Conservation (phyloP, 2,888 invertebrate genomes). For the Eilema sororculum region DNA sequence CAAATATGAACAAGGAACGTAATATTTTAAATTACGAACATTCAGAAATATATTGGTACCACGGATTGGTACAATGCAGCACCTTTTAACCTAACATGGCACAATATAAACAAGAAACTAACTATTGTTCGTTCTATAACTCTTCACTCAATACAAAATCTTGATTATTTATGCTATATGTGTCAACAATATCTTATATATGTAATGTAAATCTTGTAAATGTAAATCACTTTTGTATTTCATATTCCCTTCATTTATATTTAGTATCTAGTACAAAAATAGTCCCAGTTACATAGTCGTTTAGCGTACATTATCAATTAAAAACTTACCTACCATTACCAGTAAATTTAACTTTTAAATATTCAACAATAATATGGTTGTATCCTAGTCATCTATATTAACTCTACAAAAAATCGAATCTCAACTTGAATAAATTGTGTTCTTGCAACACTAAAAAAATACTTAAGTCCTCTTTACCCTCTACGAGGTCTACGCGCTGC, state of each 20-base stretch:
- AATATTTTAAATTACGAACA: not conserved
- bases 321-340: not conserved
- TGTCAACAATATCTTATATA: no score
- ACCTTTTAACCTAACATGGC: not conserved
- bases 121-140: no score
- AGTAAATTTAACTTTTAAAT: not conserved
- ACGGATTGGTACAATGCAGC: no score
- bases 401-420: not conserved
- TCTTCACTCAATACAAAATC: no score
- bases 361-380: not conserved
- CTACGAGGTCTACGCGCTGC: slow-evolving; percentile 39
- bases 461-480: slow-evolving; percentile 31
- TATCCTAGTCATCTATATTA: not conserved
- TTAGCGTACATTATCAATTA: not conserved
- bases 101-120: no score
- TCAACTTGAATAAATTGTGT: not conserved
- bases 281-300: no score
- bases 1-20: not conserved
- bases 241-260: not conserved
- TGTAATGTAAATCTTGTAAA: no score
- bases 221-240: no score
- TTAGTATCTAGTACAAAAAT: not conserved
- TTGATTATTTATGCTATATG: no score
- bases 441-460: slow-evolving; percentile 26
- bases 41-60: not conserved